Evolutionary conservation across 2,888 invertebrate genomes (phyloP).

Genomic region (Timema cristinae): DNA sequence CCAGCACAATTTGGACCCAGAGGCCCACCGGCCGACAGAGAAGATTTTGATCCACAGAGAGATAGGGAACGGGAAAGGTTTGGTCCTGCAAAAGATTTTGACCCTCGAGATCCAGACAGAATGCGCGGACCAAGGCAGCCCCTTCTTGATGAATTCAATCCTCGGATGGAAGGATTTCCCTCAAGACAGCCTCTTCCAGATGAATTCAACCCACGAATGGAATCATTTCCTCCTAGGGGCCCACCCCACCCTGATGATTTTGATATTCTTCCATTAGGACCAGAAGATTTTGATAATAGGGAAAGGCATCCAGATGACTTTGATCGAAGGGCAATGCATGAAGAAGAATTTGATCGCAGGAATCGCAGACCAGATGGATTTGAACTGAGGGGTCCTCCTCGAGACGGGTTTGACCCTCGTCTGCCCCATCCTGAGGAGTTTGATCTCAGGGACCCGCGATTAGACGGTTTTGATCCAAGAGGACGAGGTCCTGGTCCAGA

Average conservation of each 20-base stretch:
- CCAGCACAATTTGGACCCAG: slow-evolving; percentile 11
- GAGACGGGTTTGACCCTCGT: slow-evolving; percentile 29
- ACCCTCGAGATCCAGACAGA: slow-evolving; percentile 21
- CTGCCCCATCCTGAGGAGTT: slow-evolving; percentile 28
- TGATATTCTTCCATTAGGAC: slow-evolving; percentile 26
- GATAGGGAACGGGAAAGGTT: slow-evolving; percentile 41
- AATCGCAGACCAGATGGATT: slow-evolving; percentile 23
- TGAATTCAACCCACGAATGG: slow-evolving; percentile 28
- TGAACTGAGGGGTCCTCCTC: slow-evolving; percentile 24
- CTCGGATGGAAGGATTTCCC: slow-evolving; percentile 41
- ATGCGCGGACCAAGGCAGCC: slow-evolving; percentile 28
- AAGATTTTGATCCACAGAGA: slow-evolving; percentile 40
- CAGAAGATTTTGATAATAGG: slow-evolving; percentile 27
- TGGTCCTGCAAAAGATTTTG: slow-evolving; percentile 41
- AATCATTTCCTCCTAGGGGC: slow-evolving; percentile 28
- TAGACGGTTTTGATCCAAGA: slow-evolving; percentile 24
- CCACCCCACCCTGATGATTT: slow-evolving; percentile 30
- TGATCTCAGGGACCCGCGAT: slow-evolving; percentile 22
- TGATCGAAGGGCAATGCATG: slow-evolving; percentile 23
- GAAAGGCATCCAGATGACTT: slow-evolving; percentile 28
- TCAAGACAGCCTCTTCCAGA: slow-evolving; percentile 39
- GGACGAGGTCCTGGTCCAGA: slow-evolving; percentile 27
- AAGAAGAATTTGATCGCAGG: slow-evolving; percentile 27
- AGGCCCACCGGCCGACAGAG: slow-evolving; percentile 31
- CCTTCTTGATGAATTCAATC: slow-evolving; percentile 41